Base-by-base conservation (phyloP, 2,888 invertebrate genomes). In the Amiota mariae region DNA sequence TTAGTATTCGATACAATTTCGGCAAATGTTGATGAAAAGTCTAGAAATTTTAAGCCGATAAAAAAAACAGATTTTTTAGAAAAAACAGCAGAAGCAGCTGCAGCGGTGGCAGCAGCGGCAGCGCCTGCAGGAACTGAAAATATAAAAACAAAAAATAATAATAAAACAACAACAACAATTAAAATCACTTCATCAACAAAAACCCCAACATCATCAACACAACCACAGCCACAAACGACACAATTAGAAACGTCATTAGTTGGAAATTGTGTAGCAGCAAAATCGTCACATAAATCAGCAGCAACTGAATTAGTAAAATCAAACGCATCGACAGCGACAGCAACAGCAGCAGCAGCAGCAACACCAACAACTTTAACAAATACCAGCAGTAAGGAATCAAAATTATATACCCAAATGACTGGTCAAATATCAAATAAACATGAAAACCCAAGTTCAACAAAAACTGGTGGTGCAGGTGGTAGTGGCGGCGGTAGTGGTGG, bases 401-500 rank as follows among this genome's bases (percentile, higher is more conserved):
- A 12, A 36, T 6, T 6, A 36, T 6, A 76, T 76, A 77, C 77
- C 12, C 73, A 76, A 0, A 49, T 71, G 47, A 71, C 74, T 49
- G 73, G 49, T 20, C 73, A 24, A 15, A 3, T n/a, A n/a, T 8
- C 8, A 12, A 51, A n/a, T 12, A n/a, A 51, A 51, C 2, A 51
- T 8, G 54, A 51, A 2, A 1, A 51, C 4, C 51, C 11, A n/a
- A 51, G 4, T 1, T 51, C 51, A 13, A 66, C 66, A 18, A 48
- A 47, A 66, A 51, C 12, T 11, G n/a, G 11, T 85, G 24, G 78
- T n/a, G 10, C 84, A 18, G 78, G 80, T 63, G 79, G 75, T n/a
- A 84, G 76, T 61, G 82, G 80, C 70, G 84, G 79, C 91, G 95
- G 85, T 93, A 94, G 87, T 92, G 96, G 83, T 92, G 95, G 79